These are phyloP conservation scores for Ophthalmolycus amberensis DNA, from an alignment of 2,113 vertebrate species.

Conservation along the genomic window DNA sequence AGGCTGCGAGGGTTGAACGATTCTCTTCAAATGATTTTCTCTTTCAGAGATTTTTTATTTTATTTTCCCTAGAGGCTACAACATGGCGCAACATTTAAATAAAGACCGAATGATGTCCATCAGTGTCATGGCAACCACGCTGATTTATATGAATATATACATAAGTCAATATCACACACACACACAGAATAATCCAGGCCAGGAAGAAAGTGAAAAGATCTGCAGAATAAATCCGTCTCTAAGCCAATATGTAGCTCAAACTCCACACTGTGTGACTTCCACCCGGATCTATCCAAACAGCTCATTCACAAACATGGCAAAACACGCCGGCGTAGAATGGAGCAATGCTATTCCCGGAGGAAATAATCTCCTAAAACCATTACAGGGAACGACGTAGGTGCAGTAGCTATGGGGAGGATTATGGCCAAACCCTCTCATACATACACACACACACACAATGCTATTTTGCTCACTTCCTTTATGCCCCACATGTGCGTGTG, in stretches of 20 bases:
- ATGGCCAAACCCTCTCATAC: slow-evolving; percentile 34
- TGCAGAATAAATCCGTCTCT: slow-evolving; percentile 75
- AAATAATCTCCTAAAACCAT: slow-evolving; percentile 85
- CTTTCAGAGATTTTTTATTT: not conserved
- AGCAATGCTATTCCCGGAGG: slow-evolving; percentile 74
- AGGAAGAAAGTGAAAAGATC: slow-evolving; percentile 66
- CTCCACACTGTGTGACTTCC: slow-evolving; percentile 61
- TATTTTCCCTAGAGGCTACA: slow-evolving; percentile 10
- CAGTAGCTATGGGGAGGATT: slow-evolving; percentile 76
- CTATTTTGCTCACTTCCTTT: slow-evolving; percentile 50
- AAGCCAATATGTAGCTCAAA: slow-evolving; percentile 73
- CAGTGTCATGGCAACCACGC: not conserved
- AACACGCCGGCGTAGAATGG: slow-evolving; percentile 53
- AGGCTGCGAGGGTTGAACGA: slow-evolving; percentile 14
- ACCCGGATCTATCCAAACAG: slow-evolving; percentile 67
- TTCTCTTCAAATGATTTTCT: slow-evolving; percentile 33
- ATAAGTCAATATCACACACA: not conserved
- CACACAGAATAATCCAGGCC: slow-evolving; percentile 40
- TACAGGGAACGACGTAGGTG: slow-evolving; percentile 79
- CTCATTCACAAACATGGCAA: slow-evolving; percentile 77
- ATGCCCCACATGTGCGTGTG: slow-evolving; percentile 19
- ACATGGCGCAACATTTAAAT: slow-evolving; percentile 32
- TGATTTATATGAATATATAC: not conserved
- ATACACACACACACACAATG: slow-evolving; percentile 4
- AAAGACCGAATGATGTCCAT: slow-evolving; percentile 29